Percentiles rank a stretch among this genome's conserved stretches.
Conservation (phyloP, 1,140 invertebrate species). For the Apis florea region DNA sequence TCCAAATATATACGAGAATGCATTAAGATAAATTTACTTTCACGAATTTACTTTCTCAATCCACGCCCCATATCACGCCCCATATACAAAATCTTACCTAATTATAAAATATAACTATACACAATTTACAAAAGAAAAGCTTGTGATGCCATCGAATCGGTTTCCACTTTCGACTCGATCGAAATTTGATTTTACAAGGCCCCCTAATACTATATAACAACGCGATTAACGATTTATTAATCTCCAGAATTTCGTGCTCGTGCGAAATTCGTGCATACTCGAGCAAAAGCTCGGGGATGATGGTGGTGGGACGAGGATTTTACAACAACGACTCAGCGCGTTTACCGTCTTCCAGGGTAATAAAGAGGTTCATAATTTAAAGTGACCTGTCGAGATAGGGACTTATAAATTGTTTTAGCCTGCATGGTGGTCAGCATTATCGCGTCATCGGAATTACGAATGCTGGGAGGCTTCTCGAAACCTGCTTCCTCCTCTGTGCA, state of each 20-base stretch:
- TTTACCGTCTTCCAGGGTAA: constrained; percentile 56
- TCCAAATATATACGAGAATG: too few relatives aligned
- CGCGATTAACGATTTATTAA: constrained; percentile 61
- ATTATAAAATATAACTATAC: too few relatives aligned
- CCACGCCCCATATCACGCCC: not conserved
- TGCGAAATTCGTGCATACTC: constrained; percentile 43
- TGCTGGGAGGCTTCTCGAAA: constrained; percentile 24
- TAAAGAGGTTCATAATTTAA: constrained; percentile 75
- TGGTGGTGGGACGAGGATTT: not conserved
- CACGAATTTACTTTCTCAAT: too few relatives aligned
- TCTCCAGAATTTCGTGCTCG: constrained; percentile 27
- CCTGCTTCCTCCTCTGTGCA: constrained; percentile 31
- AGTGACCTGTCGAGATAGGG: constrained; percentile 71
- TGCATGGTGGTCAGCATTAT: constrained; percentile 71
- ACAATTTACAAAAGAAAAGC: not conserved
- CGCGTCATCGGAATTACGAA: constrained; percentile 73
- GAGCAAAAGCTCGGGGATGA: constrained; percentile 20
- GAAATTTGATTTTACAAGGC: constrained; percentile 52
- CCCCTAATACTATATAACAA: too few relatives aligned
- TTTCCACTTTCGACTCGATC: constrained; percentile 34
- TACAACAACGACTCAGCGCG: constrained; percentile 43
- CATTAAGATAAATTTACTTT: too few relatives aligned
- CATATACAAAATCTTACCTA: too few relatives aligned
- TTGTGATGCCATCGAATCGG: constrained; percentile 1
- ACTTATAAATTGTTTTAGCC: constrained; percentile 74